phyloP scores from a whole-genome alignment of 2,113 vertebrate species.

The Mus pahari region DNA sequence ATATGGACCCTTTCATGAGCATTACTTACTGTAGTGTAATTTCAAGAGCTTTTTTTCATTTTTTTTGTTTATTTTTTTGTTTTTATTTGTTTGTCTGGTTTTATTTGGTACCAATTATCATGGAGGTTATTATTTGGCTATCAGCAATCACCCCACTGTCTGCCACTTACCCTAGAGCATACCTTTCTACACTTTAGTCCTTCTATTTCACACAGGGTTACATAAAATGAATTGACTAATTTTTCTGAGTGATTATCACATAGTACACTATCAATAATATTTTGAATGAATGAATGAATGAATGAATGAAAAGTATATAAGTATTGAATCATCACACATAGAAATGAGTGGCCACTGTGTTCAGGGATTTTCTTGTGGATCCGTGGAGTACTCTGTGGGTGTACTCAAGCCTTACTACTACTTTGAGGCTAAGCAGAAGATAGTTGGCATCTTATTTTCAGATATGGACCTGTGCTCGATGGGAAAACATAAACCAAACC shows the following conservation, averaged over 20 bases:
- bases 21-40: neutral
- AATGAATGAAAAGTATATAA: neutral
- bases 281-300: neutral
- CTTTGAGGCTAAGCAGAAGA: neutral
- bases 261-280: neutral
- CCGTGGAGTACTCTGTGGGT: neutral
- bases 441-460: neutral
- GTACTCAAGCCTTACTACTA: neutral
- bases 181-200: neutral
- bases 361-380: neutral
- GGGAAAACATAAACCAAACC: fast-evolving
- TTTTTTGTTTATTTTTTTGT: too few relatives aligned
- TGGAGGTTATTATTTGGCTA: neutral
- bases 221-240: neutral
- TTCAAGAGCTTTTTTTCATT: neutral
- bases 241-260: neutral
- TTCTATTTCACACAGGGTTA: neutral
- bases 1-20: neutral
- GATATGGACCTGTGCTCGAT: neutral
- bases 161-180: neutral
- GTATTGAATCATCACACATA: neutral
- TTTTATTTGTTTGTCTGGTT: neutral
- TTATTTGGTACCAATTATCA: neutral
- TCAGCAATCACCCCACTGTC: neutral
- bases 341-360: neutral